Base-by-base conservation (phyloP, 2,113 vertebrate species). In the Cisticola juncidis region DNA sequence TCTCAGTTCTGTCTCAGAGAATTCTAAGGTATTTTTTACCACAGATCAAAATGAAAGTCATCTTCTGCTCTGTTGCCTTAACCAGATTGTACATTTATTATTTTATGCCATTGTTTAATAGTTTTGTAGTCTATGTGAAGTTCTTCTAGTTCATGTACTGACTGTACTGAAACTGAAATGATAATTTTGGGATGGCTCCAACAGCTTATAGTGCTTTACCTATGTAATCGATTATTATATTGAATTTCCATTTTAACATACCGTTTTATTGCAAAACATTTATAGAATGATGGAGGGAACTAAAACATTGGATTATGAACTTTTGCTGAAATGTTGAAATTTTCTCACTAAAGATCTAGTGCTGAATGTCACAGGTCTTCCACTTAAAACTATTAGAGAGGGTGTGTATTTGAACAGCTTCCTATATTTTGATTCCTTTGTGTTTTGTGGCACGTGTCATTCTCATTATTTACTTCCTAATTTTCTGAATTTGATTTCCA, bases 391-490 rank as follows among this genome's bases (percentile, higher is more conserved):
- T 65, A 5, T 53, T 90, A 61, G 24, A 72, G 48, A 61, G 48
- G 7, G 21, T 73, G 65, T 90, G 56, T 12, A 71, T 93, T 72
- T 95, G 33, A 90, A 85, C 23, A 53, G 26, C 88, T 95, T 94
- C 93, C 89, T 87, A 54, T 82, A 38, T 86, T 77, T 74, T 68
- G 51, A 66, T 84, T 81, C 53, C 35, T 74, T 56, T 92, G 66
- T 92, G 71, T 48, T 87, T 87, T 76, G 38, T 71, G 81, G 72
- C 90, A 73, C 13, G 8, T 80, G 82, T 77, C 86, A 66, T 65
- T 94, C 40, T 82, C 86, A 88, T 95, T 88, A 89, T 81, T 94
- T 94, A 45, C 92, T 96, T 93, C 71, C 94, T 86, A 66, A 88
- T 77, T 94, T 94, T 93, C 80, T 88, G 68, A 83, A 60, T 68